Evolutionary conservation across 2,797 vertebrate species (phyloP), one percentile per base, ranked within the genome.

Genomic region (Cephalopachus bancanus): DNA sequence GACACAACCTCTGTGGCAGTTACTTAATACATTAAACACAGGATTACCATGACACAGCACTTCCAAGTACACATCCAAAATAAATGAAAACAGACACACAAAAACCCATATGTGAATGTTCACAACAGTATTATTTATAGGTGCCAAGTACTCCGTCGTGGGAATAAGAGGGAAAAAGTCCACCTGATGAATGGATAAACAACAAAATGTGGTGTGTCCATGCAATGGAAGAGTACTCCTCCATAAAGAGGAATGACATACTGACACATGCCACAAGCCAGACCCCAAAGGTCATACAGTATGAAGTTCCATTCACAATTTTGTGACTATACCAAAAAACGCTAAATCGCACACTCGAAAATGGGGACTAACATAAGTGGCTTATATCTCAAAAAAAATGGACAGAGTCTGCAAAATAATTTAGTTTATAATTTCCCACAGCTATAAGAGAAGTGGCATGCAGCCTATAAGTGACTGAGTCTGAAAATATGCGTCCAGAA

Each of bases 341-440:
- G 59, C n/a, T 44, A 1, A 89, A 76, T 10, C 90, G 51, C 53
- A 53, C 15, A 87, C 15, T 83, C 93, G 33, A 83, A 90, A 89
- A 95, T 20, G 24, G 44, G 2, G 37, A 3, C 37, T 30, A n/a
- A 84, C 90, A 84, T 94, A 53, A 79, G 81, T 24, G 65, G 67
- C 16, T 79, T 88, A 37, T 57, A 90, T 28, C 22, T 93, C 9
- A 26, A 69, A 72, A 80, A 53, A 87, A 72, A 89, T 95, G 14
- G n/a, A 83, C 49, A 94, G 62, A 94, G 62, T 91, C 26, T 89
- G 30, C 14, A 92, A 96, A 95, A 89, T 20, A 87, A 49, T 80
- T 83, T 87, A 86, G 93, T 53, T 79, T 37, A 75, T 53, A 30
- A 72, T 57, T 92, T 92, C 92, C 30, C 8, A n/a, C 53, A 83